A percentile compares a stretch with the other conserved stretches of the same genome.
Conservation (phyloP, 2,888 invertebrate genomes). For the Linnaemya tessellans region DNA sequence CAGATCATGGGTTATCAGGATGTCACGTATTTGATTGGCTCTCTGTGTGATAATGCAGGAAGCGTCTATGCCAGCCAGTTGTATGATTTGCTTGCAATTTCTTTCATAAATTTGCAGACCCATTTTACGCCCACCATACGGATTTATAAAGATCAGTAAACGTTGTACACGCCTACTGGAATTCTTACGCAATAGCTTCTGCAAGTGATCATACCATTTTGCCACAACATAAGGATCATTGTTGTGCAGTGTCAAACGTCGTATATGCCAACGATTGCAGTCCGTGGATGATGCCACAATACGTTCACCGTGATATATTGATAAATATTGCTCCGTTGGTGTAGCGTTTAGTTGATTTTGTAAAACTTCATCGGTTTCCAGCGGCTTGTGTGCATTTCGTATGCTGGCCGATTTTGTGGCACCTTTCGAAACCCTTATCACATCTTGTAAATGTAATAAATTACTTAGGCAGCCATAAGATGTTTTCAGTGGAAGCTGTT, state of each 20-base stretch:
- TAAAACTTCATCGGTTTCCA: conserved; percentile 46
- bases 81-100: conserved; percentile 87
- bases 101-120: conserved; percentile 90
- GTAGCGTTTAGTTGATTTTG: conserved; percentile 65
- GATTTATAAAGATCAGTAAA: conserved; percentile 92
- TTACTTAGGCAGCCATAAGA: conserved; percentile 75
- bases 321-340: conserved; percentile 84
- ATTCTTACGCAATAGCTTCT: conserved; percentile 78
- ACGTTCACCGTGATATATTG: conserved; percentile 85
- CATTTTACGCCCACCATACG: conserved; percentile 90
- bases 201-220: conserved; percentile 86
- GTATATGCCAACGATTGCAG: conserved; percentile 86
- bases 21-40: conserved; percentile 90
- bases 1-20: conserved; percentile 85
- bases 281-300: conserved; percentile 83
- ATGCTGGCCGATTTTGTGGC: conserved; percentile 78
- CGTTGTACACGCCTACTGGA: conserved; percentile 86
- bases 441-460: conserved; percentile 77
- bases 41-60: conserved; percentile 89
- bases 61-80: conserved; percentile 87
- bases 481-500: conserved; percentile 62
- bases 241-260: conserved; percentile 85
- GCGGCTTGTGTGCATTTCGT: conserved; percentile 66
- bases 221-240: conserved; percentile 86
- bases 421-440: conserved; percentile 76